These are phyloP conservation scores for Hypomecis punctinalis DNA, from an alignment of 2,888 invertebrate species.

Conservation along the genomic window DNA sequence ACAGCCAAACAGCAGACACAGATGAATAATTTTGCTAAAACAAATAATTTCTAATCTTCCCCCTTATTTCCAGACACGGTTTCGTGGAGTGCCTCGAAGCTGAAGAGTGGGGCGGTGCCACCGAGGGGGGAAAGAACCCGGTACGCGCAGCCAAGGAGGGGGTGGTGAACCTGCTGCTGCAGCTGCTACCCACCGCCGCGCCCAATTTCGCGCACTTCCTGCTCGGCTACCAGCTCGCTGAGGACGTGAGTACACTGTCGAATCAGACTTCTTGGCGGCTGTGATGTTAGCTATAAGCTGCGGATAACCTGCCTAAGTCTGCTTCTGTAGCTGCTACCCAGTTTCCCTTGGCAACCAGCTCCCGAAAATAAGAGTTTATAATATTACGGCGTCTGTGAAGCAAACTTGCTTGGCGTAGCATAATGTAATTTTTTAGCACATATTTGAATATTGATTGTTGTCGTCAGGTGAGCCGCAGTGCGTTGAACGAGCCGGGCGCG, in stretches of 20 bases:
- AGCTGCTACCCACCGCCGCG: slow-evolving; percentile 90
- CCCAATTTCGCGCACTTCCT: slow-evolving; percentile 96
- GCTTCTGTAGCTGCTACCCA: not conserved
- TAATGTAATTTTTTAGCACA: not conserved
- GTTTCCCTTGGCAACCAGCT: no score
- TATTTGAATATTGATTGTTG: slow-evolving; percentile 1
- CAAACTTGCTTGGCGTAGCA: not conserved
- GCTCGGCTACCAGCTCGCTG: slow-evolving; percentile 92
- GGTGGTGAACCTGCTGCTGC: slow-evolving; percentile 90
- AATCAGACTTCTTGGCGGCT: no score
- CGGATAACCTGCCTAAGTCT: not conserved
- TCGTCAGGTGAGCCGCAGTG: slow-evolving; percentile 88
- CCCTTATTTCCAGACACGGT: slow-evolving; percentile 65
- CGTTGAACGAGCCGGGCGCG: slow-evolving; percentile 92
- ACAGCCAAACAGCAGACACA: no score
- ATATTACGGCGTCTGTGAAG: no score
- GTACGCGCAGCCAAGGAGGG: slow-evolving; percentile 86
- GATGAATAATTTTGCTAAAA: no score
- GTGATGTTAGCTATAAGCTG: not conserved
- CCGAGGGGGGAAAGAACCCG: slow-evolving; percentile 56
- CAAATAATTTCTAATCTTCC: no score
- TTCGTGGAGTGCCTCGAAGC: slow-evolving; percentile 96
- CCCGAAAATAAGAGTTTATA: no score
- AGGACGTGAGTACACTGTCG: slow-evolving; percentile 85
- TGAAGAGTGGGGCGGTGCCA: slow-evolving; percentile 67